These are phyloP conservation scores for Caerostris extrusa DNA, from an alignment of 1,140 invertebrate genomes.

Conservation along the genomic window DNA sequence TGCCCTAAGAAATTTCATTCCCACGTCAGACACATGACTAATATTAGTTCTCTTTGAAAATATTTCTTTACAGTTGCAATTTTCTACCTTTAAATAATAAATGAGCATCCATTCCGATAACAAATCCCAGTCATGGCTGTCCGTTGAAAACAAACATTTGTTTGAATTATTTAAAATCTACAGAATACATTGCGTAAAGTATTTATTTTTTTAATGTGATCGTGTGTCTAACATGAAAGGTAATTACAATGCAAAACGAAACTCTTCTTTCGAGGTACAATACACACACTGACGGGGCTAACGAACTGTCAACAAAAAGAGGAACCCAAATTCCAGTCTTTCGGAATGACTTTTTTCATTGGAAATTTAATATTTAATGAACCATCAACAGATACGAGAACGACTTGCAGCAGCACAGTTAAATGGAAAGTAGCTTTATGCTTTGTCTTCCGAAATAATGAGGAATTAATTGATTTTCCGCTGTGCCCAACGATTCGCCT, in stretches of 20 bases:
- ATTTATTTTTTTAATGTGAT: neutral
- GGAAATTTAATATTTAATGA: constrained; percentile 19
- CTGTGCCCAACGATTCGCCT: neutral
- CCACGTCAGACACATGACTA: too few relatives aligned
- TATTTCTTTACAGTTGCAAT: neutral
- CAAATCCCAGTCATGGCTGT: neutral
- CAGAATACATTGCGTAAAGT: neutral
- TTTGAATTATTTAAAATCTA: neutral
- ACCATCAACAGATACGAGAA: neutral
- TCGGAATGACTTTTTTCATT: neutral
- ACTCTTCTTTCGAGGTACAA: neutral
- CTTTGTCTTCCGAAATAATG: neutral
- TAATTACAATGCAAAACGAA: neutral
- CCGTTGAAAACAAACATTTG: neutral
- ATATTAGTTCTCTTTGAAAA: neutral
- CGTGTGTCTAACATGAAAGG: neutral
- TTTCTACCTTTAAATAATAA: neutral
- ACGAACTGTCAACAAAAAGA: constrained; percentile 12
- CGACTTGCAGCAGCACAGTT: neutral
- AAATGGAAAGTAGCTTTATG: neutral
- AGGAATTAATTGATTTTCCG: constrained; percentile 12
- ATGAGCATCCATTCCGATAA: neutral
- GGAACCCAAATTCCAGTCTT: neutral
- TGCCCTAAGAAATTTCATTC: too few relatives aligned
- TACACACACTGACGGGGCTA: neutral